These are phyloP conservation scores for Callyntrura guangdongensis DNA, from an alignment of 2,888 invertebrate species.

Conservation along the genomic window DNA sequence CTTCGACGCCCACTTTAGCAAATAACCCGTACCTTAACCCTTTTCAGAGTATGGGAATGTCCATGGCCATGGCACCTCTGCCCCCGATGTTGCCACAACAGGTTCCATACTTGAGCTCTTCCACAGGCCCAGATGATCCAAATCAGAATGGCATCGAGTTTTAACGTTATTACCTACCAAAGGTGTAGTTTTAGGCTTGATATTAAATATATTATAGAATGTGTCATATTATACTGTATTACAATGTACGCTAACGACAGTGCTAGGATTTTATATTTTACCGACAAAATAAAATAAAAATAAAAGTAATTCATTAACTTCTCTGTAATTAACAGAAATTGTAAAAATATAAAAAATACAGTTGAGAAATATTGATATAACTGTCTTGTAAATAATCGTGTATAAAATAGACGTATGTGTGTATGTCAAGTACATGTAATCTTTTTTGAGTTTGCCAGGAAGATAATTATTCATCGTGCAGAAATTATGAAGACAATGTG, in stretches of 20 bases:
- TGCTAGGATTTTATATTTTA: conserved; percentile 20
- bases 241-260: neutral
- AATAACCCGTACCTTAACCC: conserved; percentile 76
- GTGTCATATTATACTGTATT: neutral
- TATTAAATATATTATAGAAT: neutral
- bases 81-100: conserved; percentile 60
- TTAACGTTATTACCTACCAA: conserved; percentile 3
- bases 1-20: conserved; percentile 78
- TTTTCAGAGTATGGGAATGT: conserved; percentile 57
- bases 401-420: conserved; percentile 14
- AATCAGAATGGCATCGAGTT: conserved; percentile 74
- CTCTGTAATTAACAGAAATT: neutral
- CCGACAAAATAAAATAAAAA: neutral
- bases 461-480: conserved; percentile 1
- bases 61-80: neutral
- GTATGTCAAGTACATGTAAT: neutral
- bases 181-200: neutral
- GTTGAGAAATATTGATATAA: conserved; percentile 1
- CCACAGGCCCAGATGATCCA: conserved; percentile 34
- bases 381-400: conserved; percentile 37
- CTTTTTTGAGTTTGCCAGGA: neutral
- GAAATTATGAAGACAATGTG: conserved; percentile 35
- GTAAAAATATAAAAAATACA: neutral
- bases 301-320: neutral
- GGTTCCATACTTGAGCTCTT: conserved; percentile 64